phyloP scores from a whole-genome alignment of 1,140 invertebrate species.

The Trialeurodes vaporariorum region DNA sequence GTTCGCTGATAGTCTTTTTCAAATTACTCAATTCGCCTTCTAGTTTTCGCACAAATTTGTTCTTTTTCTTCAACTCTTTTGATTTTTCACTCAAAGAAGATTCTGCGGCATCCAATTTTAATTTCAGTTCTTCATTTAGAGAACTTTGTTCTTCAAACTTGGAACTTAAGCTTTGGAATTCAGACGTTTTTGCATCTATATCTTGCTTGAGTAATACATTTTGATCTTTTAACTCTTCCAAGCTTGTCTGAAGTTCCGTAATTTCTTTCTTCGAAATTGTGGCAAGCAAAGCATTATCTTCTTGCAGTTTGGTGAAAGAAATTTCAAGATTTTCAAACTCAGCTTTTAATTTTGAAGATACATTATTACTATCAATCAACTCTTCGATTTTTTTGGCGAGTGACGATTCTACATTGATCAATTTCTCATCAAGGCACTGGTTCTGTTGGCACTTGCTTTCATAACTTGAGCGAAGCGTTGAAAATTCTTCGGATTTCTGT shows the following conservation, averaged over 20 bases:
- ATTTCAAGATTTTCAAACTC: too few species aligned
- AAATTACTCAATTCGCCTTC: not conserved
- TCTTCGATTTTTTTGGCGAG: not conserved
- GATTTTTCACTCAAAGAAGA: not conserved
- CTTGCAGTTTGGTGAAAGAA: too few species aligned
- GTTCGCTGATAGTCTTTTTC: not conserved
- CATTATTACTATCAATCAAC: not conserved
- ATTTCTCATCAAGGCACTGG: not conserved
- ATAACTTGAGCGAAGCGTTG: not conserved
- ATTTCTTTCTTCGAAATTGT: not conserved
- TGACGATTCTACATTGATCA: not conserved
- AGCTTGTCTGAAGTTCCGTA: not conserved
- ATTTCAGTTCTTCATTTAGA: not conserved
- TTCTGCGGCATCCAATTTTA: not conserved
- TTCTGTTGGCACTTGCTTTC: not conserved
- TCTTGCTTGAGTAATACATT: too few species aligned
- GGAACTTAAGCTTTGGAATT: not conserved
- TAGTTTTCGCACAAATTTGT: not conserved
- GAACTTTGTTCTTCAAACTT: not conserved
- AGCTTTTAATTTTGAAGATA: not conserved
- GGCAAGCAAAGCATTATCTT: too few species aligned
- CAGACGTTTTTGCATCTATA: too few species aligned
- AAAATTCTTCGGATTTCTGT: not conserved
- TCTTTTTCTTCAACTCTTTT: not conserved
- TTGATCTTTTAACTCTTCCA: not conserved